Percentiles rank a stretch among this genome's conserved stretches.
Conservation (phyloP, 1,140 invertebrate species). For the Cephus cinctus region DNA sequence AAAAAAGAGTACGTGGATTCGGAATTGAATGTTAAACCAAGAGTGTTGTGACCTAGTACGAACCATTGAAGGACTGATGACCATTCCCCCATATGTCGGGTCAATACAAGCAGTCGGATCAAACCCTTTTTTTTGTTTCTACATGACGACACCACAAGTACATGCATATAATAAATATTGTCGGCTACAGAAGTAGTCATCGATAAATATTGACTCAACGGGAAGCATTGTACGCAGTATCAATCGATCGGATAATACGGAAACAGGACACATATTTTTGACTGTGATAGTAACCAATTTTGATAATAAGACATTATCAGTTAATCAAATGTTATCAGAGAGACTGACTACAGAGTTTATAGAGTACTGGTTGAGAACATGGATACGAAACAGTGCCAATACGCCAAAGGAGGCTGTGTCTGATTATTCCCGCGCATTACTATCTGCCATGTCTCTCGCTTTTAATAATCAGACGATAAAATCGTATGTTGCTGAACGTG, state of each 20-base stretch:
- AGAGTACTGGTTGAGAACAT: constrained; percentile 1
- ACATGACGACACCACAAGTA: constrained; percentile 1
- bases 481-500: constrained; percentile 2
- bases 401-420: constrained; percentile 7
- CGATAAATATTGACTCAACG: constrained; percentile 13
- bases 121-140: background rate
- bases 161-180: constrained; percentile 6
- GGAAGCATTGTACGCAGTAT: constrained; percentile 13
- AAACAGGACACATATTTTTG: constrained; percentile 19
- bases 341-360: constrained; percentile 4
- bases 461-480: constrained; percentile 13
- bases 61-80: no score
- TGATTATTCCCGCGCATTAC: constrained; percentile 14
- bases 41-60: no score
- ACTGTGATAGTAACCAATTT: constrained; percentile 10
- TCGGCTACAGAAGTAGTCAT: background rate
- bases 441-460: background rate
- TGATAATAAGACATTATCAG: background rate
- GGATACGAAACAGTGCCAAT: constrained; percentile 5
- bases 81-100: background rate
- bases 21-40: no score
- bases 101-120: background rate
- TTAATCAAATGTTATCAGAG: constrained; percentile 16
- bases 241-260: background rate
- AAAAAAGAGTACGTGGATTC: no score